A percentile compares a stretch with the other conserved stretches of the same genome.
Evolutionary conservation across 2,797 vertebrate species (phyloP).

Genomic region (Falco biarmicus): DNA sequence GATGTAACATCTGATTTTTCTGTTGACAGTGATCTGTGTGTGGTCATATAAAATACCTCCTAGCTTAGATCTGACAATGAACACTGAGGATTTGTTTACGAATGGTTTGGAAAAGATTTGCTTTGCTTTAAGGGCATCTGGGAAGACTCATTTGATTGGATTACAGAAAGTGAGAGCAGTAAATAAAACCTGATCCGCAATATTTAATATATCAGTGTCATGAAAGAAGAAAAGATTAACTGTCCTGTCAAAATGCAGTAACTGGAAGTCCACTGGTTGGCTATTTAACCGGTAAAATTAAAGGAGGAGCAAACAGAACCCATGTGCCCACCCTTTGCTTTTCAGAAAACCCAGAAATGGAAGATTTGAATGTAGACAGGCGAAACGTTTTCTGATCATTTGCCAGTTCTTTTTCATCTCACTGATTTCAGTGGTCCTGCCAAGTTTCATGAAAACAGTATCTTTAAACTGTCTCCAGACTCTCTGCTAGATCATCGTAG

Average conservation of each 20-base stretch:
- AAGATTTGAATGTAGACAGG: conserved; percentile 28
- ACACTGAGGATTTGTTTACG: neutral
- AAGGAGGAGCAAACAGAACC: conserved; percentile 17
- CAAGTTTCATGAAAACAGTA: conserved; percentile 16
- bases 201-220: conserved; percentile 33
- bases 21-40: neutral
- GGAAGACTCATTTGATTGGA: conserved; percentile 28
- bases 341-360: neutral
- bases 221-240: conserved; percentile 24
- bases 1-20: conserved; percentile 8
- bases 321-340: neutral
- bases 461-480: conserved; percentile 17
- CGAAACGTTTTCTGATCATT: neutral
- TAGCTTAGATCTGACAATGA: conserved; percentile 42
- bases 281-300: neutral
- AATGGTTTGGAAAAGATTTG: conserved; percentile 31
- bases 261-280: neutral
- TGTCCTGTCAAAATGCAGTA: neutral
- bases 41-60: conserved; percentile 37
- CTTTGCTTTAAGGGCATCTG: conserved; percentile 47
- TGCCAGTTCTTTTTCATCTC: neutral
- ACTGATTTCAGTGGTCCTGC: neutral
- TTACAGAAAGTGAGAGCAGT: conserved; percentile 31
- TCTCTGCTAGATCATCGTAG: neutral
- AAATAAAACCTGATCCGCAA: conserved; percentile 38